phyloP scores from a whole-genome alignment of 2,888 invertebrate species.

The Rhopalosiphum nymphaeae region DNA sequence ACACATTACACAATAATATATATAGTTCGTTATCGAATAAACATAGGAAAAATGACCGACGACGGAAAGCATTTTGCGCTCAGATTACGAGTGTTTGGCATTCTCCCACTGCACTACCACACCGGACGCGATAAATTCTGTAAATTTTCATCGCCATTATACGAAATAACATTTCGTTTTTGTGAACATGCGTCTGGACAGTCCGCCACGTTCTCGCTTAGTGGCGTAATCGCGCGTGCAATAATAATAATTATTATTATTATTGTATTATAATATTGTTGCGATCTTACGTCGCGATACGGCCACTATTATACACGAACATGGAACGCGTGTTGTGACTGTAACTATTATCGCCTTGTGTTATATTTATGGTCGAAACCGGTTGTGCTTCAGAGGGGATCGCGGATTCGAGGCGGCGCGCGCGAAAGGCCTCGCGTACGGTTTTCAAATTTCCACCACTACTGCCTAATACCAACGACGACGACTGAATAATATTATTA shows the following conservation, averaged over 20 bases:
- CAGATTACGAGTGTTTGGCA: background rate
- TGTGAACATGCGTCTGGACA: background rate
- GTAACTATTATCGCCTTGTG: background rate
- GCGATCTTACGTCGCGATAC: background rate
- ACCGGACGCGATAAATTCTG: background rate
- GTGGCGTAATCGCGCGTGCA: conserved; percentile 2
- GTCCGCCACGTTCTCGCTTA: background rate
- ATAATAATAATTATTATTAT: background rate
- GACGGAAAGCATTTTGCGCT: background rate
- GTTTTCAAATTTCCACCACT: conserved; percentile 29
- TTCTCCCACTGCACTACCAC: background rate
- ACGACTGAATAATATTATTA: background rate
- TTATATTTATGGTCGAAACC: conserved; percentile 21
- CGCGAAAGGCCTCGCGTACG: conserved; percentile 32
- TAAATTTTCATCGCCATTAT: background rate
- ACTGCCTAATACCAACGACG: background rate
- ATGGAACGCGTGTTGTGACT: background rate
- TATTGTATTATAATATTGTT: background rate
- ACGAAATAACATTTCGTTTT: background rate
- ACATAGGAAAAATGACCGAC: background rate
- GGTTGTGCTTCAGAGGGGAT: conserved; percentile 57
- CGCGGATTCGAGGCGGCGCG: background rate
- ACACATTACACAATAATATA: background rate
- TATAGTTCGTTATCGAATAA: background rate
- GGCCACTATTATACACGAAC: background rate